Conservation (phyloP, 2,888 invertebrate species). For the Meta bourneti region DNA sequence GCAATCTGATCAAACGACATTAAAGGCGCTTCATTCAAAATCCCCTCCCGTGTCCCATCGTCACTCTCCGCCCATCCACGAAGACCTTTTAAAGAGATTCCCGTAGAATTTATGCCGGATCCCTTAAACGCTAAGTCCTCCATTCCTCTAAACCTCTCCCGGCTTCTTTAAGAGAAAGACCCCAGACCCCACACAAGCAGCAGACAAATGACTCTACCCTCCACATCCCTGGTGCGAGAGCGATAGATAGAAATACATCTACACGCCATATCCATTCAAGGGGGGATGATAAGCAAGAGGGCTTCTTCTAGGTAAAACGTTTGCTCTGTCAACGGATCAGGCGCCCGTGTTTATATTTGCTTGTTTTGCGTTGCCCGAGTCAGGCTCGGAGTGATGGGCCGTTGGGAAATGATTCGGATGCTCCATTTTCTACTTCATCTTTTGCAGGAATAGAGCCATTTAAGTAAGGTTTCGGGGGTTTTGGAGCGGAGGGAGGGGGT, state of each 20-base stretch:
- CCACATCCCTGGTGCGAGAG: background rate
- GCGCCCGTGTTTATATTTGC: conserved; percentile 61
- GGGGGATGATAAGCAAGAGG: conserved; percentile 23
- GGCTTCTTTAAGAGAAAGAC: conserved; percentile 22
- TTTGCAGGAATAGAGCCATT: conserved; percentile 59
- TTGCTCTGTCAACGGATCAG: conserved; percentile 67
- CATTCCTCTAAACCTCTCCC: conserved; percentile 41
- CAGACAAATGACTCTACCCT: conserved; percentile 62
- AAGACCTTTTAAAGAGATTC: too few species aligned
- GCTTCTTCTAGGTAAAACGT: conserved; percentile 60
- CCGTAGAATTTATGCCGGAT: conserved; percentile 1
- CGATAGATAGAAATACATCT: conserved; percentile 55
- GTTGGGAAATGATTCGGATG: conserved; percentile 36
- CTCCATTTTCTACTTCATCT: conserved; percentile 49
- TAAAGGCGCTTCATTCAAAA: too few species aligned
- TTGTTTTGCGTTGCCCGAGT: conserved; percentile 48
- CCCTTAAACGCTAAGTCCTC: background rate
- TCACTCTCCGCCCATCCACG: too few species aligned
- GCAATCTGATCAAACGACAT: too few species aligned
- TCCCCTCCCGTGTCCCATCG: too few species aligned
- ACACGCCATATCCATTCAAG: conserved; percentile 61
- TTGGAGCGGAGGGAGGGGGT: conserved; percentile 17
- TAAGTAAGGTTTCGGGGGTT: conserved; percentile 56
- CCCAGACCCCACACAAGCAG: background rate
- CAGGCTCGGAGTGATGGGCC: conserved; percentile 38